These are phyloP conservation scores for Drosophila guanche DNA, from an alignment of 1,140 invertebrate genomes.

Conservation along the genomic window DNA sequence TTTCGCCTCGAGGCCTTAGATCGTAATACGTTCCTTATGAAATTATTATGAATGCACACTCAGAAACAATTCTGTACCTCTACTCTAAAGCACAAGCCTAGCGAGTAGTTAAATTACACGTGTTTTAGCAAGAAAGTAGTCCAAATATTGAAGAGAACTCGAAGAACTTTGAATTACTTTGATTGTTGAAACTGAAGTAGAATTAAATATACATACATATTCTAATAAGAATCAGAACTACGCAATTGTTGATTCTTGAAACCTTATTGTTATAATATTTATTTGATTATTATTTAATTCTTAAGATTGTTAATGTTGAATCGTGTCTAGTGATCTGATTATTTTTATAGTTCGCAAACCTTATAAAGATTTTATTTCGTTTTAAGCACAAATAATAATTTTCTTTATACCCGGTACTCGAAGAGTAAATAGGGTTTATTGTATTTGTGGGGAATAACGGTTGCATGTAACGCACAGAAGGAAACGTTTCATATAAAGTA, in stretches of 20 bases:
- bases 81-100: slow-evolving; percentile 54
- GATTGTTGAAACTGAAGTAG: slow-evolving; percentile 51
- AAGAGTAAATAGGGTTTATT: too few relatives aligned
- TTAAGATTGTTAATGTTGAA: slow-evolving; percentile 46
- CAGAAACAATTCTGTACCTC: slow-evolving; percentile 44
- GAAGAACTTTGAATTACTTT: slow-evolving; percentile 45
- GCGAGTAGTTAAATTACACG: slow-evolving; percentile 53
- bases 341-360: slow-evolving; percentile 43
- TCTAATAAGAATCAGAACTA: slow-evolving; percentile 34
- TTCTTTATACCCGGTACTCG: too few relatives aligned
- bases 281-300: slow-evolving; percentile 51
- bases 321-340: slow-evolving; percentile 44
- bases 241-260: slow-evolving; percentile 48
- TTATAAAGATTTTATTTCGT: slow-evolving; percentile 41
- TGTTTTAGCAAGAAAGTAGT: slow-evolving; percentile 67
- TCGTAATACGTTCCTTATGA: slow-evolving; percentile 74
- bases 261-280: slow-evolving; percentile 39
- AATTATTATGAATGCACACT: slow-evolving; percentile 42
- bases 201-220: slow-evolving; percentile 48
- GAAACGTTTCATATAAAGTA: too few relatives aligned
- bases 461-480: too few relatives aligned
- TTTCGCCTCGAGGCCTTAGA: slow-evolving; percentile 72
- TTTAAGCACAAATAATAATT: slow-evolving; percentile 13
- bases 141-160: slow-evolving; percentile 68
- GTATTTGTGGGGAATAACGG: too few relatives aligned